Percentiles rank a stretch among this genome's conserved stretches.
phyloP scores from a whole-genome alignment of 2,888 invertebrate genomes.

The Panopea generosa region DNA sequence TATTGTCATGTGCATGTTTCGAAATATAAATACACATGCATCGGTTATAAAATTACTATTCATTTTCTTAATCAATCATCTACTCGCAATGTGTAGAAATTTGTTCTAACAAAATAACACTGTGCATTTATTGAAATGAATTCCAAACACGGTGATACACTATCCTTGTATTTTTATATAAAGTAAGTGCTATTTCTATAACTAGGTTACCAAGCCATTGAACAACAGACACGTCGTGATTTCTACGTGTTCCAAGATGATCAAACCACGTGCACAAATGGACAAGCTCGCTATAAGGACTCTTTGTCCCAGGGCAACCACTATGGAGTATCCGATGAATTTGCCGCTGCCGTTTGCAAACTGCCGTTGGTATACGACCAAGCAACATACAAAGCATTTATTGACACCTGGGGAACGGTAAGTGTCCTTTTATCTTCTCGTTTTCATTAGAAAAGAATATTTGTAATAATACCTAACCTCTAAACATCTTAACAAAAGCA shows the following conservation, averaged over 20 bases:
- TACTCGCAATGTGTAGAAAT: no score
- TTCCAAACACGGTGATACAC: no score
- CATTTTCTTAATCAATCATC: no score
- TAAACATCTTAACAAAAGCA: not conserved
- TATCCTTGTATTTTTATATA: no score
- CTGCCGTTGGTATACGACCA: conserved; percentile 62
- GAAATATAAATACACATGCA: no score
- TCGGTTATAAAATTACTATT: no score
- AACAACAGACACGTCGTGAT: conserved; percentile 55
- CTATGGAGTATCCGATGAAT: conserved; percentile 61
- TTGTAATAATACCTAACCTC: not conserved
- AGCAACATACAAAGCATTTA: conserved; percentile 56
- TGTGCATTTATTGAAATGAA: no score
- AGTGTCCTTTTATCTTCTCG: conserved; percentile 6
- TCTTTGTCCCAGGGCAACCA: conserved; percentile 58
- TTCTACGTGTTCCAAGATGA: conserved; percentile 66
- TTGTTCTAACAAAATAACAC: no score
- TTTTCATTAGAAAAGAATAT: no score
- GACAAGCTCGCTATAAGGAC: conserved; percentile 59
- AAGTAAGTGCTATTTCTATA: no score
- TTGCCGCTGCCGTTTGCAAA: conserved; percentile 63
- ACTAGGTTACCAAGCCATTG: conserved; percentile 60
- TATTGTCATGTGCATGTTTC: no score
- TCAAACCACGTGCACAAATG: conserved; percentile 53
- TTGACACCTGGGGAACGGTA: conserved; percentile 72